Base-by-base conservation (phyloP, 1,140 invertebrate genomes). In the Leguminivora glycinivorella region DNA sequence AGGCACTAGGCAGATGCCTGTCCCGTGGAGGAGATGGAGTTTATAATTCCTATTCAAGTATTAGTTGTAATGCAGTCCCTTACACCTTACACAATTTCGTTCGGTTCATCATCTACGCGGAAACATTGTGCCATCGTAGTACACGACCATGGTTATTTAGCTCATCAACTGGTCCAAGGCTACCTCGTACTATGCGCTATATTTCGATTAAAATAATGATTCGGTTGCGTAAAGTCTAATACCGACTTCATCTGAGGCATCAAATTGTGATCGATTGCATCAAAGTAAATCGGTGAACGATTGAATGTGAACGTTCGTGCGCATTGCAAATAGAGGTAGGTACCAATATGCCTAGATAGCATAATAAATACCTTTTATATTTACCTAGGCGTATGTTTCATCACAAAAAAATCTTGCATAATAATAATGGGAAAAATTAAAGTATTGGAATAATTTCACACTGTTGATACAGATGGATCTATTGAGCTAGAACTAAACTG, bases 141-240 rank as follows among this genome's bases (percentile, higher is more conserved):
- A 29, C 1, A 12, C 5, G 58, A 60, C 56, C 58, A 29, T 31
- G n/a, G 26, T 17, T 26, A 29, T 63, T 26, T 25, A 26, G 25
- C 58, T 31, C 58, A 31, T 31, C 26, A 63, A 29, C 12, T 26
- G 14, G 58, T 31, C 14, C 58, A 31, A 63, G 58, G 58, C 26
- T 29, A 31, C 26, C 10, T 12, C 1, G 1, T 29, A n/a, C n/a
- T 63, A 63, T 60, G 5, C 26, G 26, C 26, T 31, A 31, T 29
- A 63, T n/a, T 63, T 26, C 56, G 58, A 63, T 63, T 63, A 34
- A 34, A 63, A 63, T 63, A 63, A 63, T 63, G 24, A 29, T 29
- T 63, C 24, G 26, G 26, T 63, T 63, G 58, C 58, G 58, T 60
- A 60, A 63, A 63, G 5, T 29, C 58, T 31, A 29, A 63, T 17